A percentile compares a stretch with the other conserved stretches of the same genome.
Conservation (phyloP, 2,113 vertebrate genomes). For the Scalopus aquaticus region DNA sequence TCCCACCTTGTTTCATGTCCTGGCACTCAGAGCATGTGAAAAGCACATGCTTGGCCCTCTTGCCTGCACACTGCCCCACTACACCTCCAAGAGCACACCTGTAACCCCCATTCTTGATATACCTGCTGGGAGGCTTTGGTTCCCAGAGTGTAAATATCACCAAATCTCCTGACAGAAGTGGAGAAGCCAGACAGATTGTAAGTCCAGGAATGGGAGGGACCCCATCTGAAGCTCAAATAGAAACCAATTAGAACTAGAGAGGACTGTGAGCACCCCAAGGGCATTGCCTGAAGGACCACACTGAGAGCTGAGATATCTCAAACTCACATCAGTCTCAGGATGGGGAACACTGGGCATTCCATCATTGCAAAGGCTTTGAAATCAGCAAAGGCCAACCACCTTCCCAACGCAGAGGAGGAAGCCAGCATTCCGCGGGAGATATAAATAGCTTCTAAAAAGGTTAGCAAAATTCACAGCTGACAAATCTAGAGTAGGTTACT, state of each 20-base stretch:
- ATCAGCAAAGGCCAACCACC: not conserved
- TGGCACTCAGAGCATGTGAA: not conserved
- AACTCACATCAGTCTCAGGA: not conserved
- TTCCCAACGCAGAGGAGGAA: constrained; percentile 15
- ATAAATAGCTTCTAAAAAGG: constrained; percentile 73
- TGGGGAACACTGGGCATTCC: not conserved
- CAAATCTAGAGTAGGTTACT: constrained; percentile 67
- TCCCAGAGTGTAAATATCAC: constrained; percentile 8
- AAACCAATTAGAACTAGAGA: not conserved
- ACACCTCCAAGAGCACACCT: not conserved
- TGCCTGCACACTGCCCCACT: not conserved
- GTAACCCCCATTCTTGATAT: not conserved
- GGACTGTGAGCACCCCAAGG: not conserved
- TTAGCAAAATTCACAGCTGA: constrained; percentile 60
- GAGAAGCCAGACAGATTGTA: not conserved
- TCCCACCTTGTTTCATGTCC: not conserved
- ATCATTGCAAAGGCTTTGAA: not conserved
- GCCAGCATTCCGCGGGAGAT: constrained; percentile 11
- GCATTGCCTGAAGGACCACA: not conserved
- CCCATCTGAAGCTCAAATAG: not conserved
- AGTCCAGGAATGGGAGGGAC: not conserved
- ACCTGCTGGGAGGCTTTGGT: not conserved
- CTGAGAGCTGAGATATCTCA: not conserved
- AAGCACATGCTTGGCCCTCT: not conserved
- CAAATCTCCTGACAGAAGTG: not conserved